Conservation (phyloP, 2,888 invertebrate genomes). For the Phragmatobia fuliginosa region DNA sequence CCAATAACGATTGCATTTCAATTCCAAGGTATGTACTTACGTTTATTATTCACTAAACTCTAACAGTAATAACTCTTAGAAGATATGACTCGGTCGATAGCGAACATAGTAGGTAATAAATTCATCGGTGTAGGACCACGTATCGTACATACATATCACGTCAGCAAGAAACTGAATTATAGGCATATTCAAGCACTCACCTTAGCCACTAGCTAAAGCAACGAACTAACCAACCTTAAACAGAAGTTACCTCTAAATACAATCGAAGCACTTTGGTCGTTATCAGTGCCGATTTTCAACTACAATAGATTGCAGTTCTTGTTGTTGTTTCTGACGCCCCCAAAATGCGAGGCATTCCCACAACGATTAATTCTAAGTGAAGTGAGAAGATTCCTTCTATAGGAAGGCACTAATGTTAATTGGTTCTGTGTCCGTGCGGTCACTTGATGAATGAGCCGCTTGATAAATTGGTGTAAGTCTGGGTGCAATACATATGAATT, state of each 20-base stretch:
- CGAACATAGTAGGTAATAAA: constrained; percentile 37
- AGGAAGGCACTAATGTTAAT: constrained; percentile 56
- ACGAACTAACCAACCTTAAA: constrained; percentile 47
- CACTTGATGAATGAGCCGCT: constrained; percentile 56
- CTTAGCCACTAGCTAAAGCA: constrained; percentile 45
- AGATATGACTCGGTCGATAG: constrained; percentile 25
- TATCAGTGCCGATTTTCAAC: constrained; percentile 33
- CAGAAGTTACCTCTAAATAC: constrained; percentile 37
- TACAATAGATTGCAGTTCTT: constrained; percentile 61
- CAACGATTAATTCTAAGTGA: constrained; percentile 59
- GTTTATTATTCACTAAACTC: constrained; percentile 39
- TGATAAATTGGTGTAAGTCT: constrained; percentile 52
- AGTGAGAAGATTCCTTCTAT: constrained; percentile 47
- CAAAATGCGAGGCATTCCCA: constrained; percentile 43
- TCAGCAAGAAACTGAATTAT: constrained; percentile 46
- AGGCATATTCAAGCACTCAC: constrained; percentile 31
- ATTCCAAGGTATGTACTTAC: constrained; percentile 28
- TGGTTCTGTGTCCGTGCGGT: constrained; percentile 55
- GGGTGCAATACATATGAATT: constrained; percentile 40
- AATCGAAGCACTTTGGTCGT: constrained; percentile 37
- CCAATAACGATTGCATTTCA: constrained; percentile 20
- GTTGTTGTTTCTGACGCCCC: constrained; percentile 49
- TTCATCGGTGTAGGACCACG: constrained; percentile 34
- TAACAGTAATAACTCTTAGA: constrained; percentile 37
- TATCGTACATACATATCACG: constrained; percentile 32